Evolutionary conservation across 92 coral and sea anemone species (phyloP).

Genomic region (Meandrina meandrites): DNA sequence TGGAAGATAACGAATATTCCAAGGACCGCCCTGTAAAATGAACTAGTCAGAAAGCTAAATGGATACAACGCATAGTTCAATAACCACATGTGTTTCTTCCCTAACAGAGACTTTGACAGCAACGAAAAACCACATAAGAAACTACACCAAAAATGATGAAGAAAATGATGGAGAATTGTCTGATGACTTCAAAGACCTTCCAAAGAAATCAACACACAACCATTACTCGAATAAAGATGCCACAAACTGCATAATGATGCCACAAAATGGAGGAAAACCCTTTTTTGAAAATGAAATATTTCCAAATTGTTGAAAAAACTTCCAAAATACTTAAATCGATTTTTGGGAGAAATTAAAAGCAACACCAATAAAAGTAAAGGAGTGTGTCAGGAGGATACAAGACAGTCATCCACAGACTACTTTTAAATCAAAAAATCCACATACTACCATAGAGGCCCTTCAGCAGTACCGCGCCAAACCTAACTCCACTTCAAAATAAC

Average conservation of each 20-base stretch:
- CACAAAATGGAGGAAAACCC: not conserved
- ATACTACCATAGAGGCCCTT: not conserved
- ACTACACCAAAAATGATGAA: no score
- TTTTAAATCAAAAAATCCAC: not conserved
- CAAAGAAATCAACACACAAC: no score
- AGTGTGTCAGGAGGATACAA: not conserved
- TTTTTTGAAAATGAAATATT: no score
- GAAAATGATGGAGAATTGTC: no score
- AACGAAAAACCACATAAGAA: no score
- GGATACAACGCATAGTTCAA: not conserved
- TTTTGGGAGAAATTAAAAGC: not conserved
- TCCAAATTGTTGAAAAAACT: not conserved
- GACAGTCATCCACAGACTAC: constrained; percentile 2
- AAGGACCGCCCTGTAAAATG: constrained; percentile 88
- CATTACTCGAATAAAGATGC: no score
- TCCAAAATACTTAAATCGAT: not conserved
- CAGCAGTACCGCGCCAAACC: not conserved
- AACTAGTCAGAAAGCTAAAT: constrained; percentile 14
- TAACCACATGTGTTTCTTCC: not conserved
- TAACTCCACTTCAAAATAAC: not conserved
- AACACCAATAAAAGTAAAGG: not conserved
- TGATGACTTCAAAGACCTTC: no score
- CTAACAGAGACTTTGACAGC: not conserved
- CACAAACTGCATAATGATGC: not conserved
- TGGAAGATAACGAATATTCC: constrained; percentile 90